Conservation (phyloP, 1,140 invertebrate species). For the Drosophila aff. region DNA sequence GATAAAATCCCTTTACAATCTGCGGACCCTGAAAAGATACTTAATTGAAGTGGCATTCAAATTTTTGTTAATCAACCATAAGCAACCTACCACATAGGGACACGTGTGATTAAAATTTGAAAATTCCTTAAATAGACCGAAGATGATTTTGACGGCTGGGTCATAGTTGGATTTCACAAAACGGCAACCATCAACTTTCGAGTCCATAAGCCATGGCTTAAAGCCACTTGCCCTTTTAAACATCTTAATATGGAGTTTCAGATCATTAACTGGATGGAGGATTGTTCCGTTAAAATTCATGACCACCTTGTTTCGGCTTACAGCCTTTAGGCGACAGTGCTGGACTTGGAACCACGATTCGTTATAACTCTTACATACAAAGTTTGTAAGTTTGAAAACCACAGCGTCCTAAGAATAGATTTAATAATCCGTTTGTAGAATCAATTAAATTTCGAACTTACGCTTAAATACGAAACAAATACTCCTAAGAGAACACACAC, state of each 20-base stretch:
- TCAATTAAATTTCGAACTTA: neutral
- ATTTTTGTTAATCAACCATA: too few relatives aligned
- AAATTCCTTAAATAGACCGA: slow-evolving; percentile 28
- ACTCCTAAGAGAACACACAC: neutral
- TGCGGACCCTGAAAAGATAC: neutral
- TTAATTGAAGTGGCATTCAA: too few relatives aligned
- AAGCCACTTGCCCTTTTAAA: slow-evolving; percentile 35
- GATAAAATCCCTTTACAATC: slow-evolving; percentile 25
- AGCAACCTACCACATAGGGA: slow-evolving; percentile 16
- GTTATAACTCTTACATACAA: neutral
- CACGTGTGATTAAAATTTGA: slow-evolving; percentile 44
- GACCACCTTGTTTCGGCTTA: neutral
- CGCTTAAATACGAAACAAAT: neutral
- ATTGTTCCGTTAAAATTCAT: neutral
- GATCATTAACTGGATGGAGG: neutral
- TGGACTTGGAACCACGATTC: neutral
- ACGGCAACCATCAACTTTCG: slow-evolving; percentile 16
- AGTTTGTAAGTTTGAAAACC: neutral
- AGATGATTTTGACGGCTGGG: slow-evolving; percentile 9
- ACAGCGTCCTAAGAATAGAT: neutral
- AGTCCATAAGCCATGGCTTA: slow-evolving; percentile 27
- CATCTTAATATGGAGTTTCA: neutral
- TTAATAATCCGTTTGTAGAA: neutral
- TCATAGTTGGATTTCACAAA: slow-evolving; percentile 3
- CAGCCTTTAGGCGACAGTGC: neutral